Conservation (phyloP, 1,140 invertebrate species). For the Calycopis cecrops region DNA sequence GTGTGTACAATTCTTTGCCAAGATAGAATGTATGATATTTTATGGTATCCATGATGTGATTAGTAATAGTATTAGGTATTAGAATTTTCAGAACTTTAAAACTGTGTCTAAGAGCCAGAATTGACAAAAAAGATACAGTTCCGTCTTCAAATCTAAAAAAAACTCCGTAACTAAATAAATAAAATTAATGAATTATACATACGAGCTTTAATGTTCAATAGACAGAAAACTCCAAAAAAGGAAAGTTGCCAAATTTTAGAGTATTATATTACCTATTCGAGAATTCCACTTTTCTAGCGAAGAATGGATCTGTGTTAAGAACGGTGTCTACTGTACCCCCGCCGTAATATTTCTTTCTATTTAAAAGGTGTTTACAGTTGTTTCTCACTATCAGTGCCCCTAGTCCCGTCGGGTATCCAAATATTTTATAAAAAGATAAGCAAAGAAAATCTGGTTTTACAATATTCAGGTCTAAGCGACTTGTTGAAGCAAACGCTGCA, state of each 20-base stretch:
- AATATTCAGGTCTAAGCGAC: constrained; percentile 82
- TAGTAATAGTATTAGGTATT: constrained; percentile 14
- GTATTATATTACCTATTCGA: constrained; percentile 7
- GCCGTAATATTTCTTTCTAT: constrained; percentile 14
- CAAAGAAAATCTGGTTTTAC: constrained; percentile 90
- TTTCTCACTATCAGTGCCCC: constrained; percentile 90
- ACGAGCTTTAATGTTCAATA: neutral
- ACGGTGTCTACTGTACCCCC: constrained; percentile 15
- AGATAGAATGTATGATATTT: constrained; percentile 8
- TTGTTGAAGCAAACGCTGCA: constrained; percentile 85
- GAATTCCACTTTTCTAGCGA: constrained; percentile 45
- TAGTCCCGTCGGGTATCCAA: constrained; percentile 94
- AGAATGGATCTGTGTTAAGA: constrained; percentile 35
- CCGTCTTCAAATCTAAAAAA: constrained; percentile 15
- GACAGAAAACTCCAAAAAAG: too few species aligned
- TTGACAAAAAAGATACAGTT: constrained; percentile 8
- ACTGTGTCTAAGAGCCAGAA: constrained; percentile 8
- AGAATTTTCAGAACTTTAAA: constrained; percentile 5
- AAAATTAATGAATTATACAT: neutral
- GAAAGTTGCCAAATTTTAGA: too few species aligned
- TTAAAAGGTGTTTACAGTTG: constrained; percentile 61
- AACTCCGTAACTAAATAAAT: neutral
- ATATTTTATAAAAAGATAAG: constrained; percentile 97
- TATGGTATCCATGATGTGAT: constrained; percentile 13
- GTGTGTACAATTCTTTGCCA: constrained; percentile 3